Conservation (phyloP, 2,113 vertebrate genomes). For the Guaruba guarouba region DNA sequence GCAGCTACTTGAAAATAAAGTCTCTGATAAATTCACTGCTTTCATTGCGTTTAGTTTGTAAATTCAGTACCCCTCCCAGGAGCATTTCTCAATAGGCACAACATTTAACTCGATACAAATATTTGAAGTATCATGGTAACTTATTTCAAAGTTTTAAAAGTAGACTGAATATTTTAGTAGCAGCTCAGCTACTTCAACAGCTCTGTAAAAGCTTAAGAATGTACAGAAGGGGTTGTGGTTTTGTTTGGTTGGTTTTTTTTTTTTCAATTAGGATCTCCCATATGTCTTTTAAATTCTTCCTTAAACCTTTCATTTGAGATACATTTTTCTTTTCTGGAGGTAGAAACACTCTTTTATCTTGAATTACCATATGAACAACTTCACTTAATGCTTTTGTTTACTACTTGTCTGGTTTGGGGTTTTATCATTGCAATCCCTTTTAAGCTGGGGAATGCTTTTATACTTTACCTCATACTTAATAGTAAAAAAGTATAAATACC, state of each 20-base stretch:
- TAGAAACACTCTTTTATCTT: background rate
- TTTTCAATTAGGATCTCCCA: background rate
- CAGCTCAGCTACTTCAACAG: background rate
- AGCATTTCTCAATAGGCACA: background rate
- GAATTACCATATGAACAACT: background rate
- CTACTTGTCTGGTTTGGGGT: background rate
- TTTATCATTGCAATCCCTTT: background rate
- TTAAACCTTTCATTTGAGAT: background rate
- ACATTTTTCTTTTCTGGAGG: slow-evolving; percentile 3
- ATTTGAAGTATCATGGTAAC: background rate
- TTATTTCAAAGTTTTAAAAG: slow-evolving; percentile 7
- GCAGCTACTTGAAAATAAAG: background rate
- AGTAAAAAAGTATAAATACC: background rate
- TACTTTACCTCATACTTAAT: background rate
- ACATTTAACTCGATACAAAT: background rate
- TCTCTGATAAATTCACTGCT: background rate
- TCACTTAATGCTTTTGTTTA: background rate
- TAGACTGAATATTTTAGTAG: background rate
- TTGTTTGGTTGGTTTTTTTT: background rate
- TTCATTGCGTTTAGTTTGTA: background rate
- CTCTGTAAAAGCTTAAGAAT: background rate
- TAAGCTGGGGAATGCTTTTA: background rate
- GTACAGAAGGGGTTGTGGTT: background rate
- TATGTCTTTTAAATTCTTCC: background rate
- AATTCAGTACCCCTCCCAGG: background rate